Base-by-base conservation (phyloP, 2,888 invertebrate genomes). In the Bhutanitis thaidina region DNA sequence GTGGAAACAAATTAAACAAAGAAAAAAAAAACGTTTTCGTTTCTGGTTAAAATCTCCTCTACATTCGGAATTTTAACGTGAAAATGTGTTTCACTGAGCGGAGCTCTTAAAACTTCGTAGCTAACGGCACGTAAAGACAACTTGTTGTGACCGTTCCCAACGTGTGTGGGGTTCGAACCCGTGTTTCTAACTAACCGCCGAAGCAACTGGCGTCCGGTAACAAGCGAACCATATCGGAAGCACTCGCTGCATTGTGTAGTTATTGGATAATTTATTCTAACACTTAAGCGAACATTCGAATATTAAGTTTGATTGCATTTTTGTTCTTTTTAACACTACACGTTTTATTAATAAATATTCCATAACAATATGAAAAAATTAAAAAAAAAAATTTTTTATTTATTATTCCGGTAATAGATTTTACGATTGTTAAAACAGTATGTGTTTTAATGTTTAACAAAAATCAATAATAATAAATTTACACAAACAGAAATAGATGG, bases 81-180 rank as follows among this genome's bases (percentile, higher is more conserved):
- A 58, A 54, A 52, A 57, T 59, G 47, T 55, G 51, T 50, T 54
- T 49, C 45, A 49, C 45, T 52, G 54, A 54, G 54, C 46, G 53
- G 52, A 56, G 45, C 53, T 40, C 55, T 57, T 48, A 46, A 32
- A 55, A 60, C 45, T 44, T 53, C 50, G 53, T 49, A 56, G 52
- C 55, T 54, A 52, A 53, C 55, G 52, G 58, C 57, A 49, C 52
- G 50, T 43, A 27, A 56, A 54, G 52, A 55, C 43, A 43, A 35
- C 41, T 52, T 56, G 58, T 58, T 52, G 47, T 27, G 46, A 57
- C 58, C 60, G 54, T 56, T 58, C 62, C 64, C 62, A 66, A 76
- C 86, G 87, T 88, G 87, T 87, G 85, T 79, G 84, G 85, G 83
- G 86, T 83, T 84, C 76, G 73, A 81, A 79, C 69, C 80, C 77